These are phyloP conservation scores for Drosophila leontia DNA, from an alignment of 1,140 invertebrate genomes.

Conservation along the genomic window DNA sequence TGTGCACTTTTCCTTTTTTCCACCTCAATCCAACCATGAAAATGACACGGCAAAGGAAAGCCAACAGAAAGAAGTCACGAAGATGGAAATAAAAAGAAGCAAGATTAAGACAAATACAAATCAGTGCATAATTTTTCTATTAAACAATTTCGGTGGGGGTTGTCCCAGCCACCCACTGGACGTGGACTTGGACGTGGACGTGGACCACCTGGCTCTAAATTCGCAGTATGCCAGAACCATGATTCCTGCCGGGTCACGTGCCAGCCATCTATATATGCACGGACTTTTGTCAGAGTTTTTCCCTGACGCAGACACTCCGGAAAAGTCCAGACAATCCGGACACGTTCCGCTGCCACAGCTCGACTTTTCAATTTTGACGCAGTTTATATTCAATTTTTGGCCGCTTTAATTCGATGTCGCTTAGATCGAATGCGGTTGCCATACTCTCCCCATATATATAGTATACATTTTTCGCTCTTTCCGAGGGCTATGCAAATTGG, in stretches of 20 bases:
- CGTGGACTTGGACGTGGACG: slow-evolving; percentile 10
- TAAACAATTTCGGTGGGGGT: slow-evolving; percentile 58
- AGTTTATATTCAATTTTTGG: slow-evolving; percentile 78
- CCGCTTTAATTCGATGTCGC: slow-evolving; percentile 66
- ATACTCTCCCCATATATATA: slow-evolving; percentile 15
- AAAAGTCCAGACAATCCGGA: slow-evolving; percentile 31
- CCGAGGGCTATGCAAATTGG: slow-evolving; percentile 65
- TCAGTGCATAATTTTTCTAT: slow-evolving; percentile 83
- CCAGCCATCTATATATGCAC: slow-evolving; percentile 38
- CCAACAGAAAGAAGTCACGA: slow-evolving; percentile 33
- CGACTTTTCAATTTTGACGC: slow-evolving; percentile 75
- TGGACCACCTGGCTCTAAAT: slow-evolving; percentile 48
- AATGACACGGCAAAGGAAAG: slow-evolving; percentile 55
- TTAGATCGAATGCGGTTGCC: slow-evolving; percentile 39
- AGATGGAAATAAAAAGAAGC: slow-evolving; percentile 31
- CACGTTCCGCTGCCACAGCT: slow-evolving; percentile 68
- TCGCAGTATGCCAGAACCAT: slow-evolving; percentile 13
- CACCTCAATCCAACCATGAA: slow-evolving; percentile 51
- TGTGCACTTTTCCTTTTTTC: slow-evolving; percentile 11
- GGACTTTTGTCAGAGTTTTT: slow-evolving; percentile 37
- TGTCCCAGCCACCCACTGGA: background rate
- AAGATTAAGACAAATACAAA: slow-evolving; percentile 80
- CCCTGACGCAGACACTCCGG: slow-evolving; percentile 11
- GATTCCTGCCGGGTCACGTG: slow-evolving; percentile 59
- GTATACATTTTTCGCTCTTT: slow-evolving; percentile 23